These are phyloP conservation scores for Chloebia gouldiae DNA, from an alignment of 2,113 vertebrate genomes.

Conservation along the genomic window DNA sequence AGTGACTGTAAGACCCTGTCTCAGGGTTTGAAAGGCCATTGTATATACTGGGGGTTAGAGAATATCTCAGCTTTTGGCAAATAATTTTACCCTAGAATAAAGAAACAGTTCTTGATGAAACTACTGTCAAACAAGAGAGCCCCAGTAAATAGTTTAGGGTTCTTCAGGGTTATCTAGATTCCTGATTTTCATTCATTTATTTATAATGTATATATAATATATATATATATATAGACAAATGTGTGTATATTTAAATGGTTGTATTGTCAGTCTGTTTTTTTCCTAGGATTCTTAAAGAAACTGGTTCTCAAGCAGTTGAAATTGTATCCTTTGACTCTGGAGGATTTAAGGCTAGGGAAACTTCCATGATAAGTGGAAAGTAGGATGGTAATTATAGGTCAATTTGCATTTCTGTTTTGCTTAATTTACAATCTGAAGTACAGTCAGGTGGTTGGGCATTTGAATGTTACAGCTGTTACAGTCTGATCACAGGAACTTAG, in stretches of 20 bases:
- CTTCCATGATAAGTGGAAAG: not conserved
- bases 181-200: not conserved
- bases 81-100: not conserved
- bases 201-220: not conserved
- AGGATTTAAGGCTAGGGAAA: not conserved
- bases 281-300: not conserved
- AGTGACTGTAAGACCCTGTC: not conserved
- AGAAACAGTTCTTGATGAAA: not conserved
- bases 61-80: not conserved
- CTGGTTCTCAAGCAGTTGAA: not conserved
- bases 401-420: not conserved
- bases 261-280: not conserved
- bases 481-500: not conserved
- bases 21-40: not conserved
- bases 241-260: not conserved
- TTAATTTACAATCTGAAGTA: not conserved
- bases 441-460: not conserved
- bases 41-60: not conserved
- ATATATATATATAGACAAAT: rapidly evolving
- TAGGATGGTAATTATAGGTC: not conserved
- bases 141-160: not conserved
- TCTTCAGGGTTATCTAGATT: not conserved
- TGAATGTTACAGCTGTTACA: not conserved
- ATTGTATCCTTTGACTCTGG: not conserved
- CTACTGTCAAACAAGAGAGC: not conserved